Percentiles rank a stretch among this genome's conserved stretches.
Evolutionary conservation across 1,140 invertebrate genomes (phyloP).

Genomic region (Euborellia annulipes): DNA sequence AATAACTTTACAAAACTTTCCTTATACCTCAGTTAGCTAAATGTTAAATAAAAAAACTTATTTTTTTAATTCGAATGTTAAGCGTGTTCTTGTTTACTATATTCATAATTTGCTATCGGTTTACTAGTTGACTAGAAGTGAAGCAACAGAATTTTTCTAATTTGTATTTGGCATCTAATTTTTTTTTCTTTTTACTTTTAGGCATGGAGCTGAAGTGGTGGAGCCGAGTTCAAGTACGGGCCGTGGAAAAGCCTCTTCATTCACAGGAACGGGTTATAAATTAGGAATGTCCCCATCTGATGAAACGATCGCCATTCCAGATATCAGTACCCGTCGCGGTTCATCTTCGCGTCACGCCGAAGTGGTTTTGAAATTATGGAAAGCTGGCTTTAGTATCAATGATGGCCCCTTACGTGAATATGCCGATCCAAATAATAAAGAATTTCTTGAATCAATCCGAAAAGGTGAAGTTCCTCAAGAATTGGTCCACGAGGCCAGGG

Average conservation of each 20-base stretch:
- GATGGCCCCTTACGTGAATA: slow-evolving; percentile 71
- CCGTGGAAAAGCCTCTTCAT: slow-evolving; percentile 24
- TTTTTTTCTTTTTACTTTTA: slow-evolving; percentile 26
- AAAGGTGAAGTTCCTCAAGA: slow-evolving; percentile 83
- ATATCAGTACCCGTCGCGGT: too few relatives aligned
- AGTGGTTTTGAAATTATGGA: slow-evolving; percentile 79
- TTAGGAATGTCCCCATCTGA: slow-evolving; percentile 35
- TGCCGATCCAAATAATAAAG: slow-evolving; percentile 66
- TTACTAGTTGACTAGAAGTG: too few relatives aligned
- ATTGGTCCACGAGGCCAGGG: slow-evolving; percentile 46
- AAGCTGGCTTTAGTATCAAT: slow-evolving; percentile 89
- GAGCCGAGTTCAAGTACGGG: slow-evolving; percentile 28
- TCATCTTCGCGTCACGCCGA: slow-evolving; percentile 24
- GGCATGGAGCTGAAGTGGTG: slow-evolving; percentile 55
- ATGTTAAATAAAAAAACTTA: too few relatives aligned
- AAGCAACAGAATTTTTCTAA: too few relatives aligned
- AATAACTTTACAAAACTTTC: too few relatives aligned
- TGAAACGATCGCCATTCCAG: too few relatives aligned
- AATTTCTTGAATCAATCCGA: slow-evolving; percentile 75
- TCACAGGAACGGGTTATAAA: slow-evolving; percentile 73
- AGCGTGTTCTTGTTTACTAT: too few relatives aligned
- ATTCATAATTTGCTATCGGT: too few relatives aligned
- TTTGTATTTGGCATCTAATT: too few relatives aligned
- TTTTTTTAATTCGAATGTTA: too few relatives aligned
- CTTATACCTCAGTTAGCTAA: too few relatives aligned